Evolutionary conservation across 1,140 invertebrate genomes (phyloP).

Genomic region (Diploscapter pachys): DNA sequence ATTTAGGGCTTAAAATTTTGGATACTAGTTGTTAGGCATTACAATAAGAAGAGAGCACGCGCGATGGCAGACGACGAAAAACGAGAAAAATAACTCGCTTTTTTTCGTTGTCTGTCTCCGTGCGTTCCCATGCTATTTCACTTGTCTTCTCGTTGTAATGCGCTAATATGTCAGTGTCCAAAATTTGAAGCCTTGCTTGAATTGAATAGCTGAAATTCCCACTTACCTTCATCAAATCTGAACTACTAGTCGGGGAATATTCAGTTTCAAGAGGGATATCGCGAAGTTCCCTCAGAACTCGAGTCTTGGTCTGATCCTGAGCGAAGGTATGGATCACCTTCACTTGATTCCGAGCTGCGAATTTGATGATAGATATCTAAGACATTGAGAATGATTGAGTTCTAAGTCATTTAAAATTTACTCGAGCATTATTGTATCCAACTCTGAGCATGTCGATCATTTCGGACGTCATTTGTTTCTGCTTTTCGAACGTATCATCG

Average conservation of each 20-base stretch:
- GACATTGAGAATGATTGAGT: neutral
- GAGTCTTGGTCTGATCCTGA: conserved; percentile 25
- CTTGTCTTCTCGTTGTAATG: too few relatives aligned
- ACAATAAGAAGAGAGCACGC: neutral
- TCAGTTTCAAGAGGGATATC: conserved; percentile 39
- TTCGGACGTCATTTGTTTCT: conserved; percentile 30
- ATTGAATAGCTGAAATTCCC: conserved; percentile 51
- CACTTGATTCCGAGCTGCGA: conserved; percentile 48
- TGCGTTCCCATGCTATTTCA: too few relatives aligned
- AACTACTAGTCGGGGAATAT: too few relatives aligned
- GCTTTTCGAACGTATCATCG: conserved; percentile 30
- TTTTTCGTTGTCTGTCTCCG: too few relatives aligned
- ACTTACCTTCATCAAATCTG: too few relatives aligned
- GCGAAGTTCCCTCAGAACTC: conserved; percentile 35
- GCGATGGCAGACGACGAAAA: too few relatives aligned
- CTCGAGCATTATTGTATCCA: conserved; percentile 47
- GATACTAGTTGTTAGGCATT: neutral
- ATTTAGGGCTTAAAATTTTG: too few relatives aligned
- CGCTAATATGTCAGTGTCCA: too few relatives aligned
- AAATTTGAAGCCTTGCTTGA: neutral
- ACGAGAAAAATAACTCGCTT: too few relatives aligned
- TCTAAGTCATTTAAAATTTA: conserved; percentile 17
- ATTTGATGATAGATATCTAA: conserved; percentile 44
- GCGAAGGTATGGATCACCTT: conserved; percentile 44
- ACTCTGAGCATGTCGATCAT: conserved; percentile 37